Base-by-base conservation (phyloP, 1,140 invertebrate species). In the Elymnias hypermnestra region DNA sequence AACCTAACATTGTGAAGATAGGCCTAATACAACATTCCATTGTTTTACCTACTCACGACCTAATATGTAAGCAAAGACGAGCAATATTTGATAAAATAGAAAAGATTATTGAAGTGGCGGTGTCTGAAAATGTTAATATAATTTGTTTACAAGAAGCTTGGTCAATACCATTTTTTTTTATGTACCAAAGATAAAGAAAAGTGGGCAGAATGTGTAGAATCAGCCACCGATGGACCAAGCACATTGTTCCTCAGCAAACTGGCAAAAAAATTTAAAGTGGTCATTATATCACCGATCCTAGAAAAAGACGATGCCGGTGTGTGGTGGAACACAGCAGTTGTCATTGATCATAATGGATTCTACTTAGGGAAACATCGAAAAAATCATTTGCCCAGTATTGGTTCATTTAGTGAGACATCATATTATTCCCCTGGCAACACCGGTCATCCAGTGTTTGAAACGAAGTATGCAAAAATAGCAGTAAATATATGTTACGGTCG, bases 141-240 rank as follows among this genome's bases (percentile, higher is more conserved):
- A 62, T 99, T 9, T 98, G 98, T 73, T 89, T 99, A 26, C 97
- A 99, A 85, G 98, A 99, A 88, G 93, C 96, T 8, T 99, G 98
- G 98, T 91, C 97, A 94, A 99, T 99, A 97, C 98, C 98, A 1
- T 99, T 99, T 89, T 96, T n/a, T 95, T 3, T 98, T 99, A 63
- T 99, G 97, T 73, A 99, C 98, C 0, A 86, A 97, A 28, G 97
- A 99, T 86, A 97, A 96, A 76, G 88, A 92, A 56, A 97, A 96
- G 1, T 99, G 98, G 98, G 92, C 91, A 61, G 95, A 99, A 78
- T 98, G 98, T 83, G 97, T 97, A 0, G 98, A 99, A 84, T 91
- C 92, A 42, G 94, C 94, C n/a, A 90, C 94, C 70, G 85, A 88
- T 62, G 98, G 98, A 0, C 94, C 95, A 0, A 94, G 95, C 0